A percentile compares a stretch with the other conserved stretches of the same genome.
These are phyloP conservation scores for Zosterops lateralis DNA, from an alignment of 2,113 vertebrate genomes.

Conservation along the genomic window DNA sequence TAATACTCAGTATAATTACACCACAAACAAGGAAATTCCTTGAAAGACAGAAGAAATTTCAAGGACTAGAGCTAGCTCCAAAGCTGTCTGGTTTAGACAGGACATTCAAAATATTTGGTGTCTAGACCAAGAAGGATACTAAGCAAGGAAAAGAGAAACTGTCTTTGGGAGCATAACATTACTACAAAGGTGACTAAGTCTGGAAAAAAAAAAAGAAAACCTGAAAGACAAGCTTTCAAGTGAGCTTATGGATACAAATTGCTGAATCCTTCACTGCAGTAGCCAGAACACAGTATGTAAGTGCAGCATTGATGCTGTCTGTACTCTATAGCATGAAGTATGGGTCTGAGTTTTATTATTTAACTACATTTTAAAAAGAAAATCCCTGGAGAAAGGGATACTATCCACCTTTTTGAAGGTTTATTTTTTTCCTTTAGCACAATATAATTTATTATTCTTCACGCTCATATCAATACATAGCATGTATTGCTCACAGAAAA, in stretches of 20 bases:
- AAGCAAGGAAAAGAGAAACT: not conserved
- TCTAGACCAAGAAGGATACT: not conserved
- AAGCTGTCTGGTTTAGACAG: not conserved
- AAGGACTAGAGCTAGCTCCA: not conserved
- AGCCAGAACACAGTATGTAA: not conserved
- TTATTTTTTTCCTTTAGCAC: not conserved
- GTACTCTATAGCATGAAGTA: not conserved
- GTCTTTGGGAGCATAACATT: not conserved
- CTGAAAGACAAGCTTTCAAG: not conserved
- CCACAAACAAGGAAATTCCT: not conserved
- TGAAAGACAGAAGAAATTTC: not conserved
- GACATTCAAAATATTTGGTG: not conserved
- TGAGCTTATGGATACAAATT: not conserved
- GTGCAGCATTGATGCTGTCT: not conserved
- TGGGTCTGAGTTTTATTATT: not conserved
- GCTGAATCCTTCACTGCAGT: constrained; percentile 14
- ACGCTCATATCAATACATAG: not conserved
- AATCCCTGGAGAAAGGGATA: not conserved
- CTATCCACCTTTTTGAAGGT: not conserved
- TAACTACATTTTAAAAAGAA: not conserved
- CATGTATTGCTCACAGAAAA: not conserved
- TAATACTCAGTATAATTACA: not conserved
- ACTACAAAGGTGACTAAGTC: not conserved
- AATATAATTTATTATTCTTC: not conserved
- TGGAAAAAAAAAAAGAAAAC: not conserved